Evolutionary conservation across 2,888 invertebrate genomes (phyloP).

Genomic region (Trissolcus brochymenae): DNA sequence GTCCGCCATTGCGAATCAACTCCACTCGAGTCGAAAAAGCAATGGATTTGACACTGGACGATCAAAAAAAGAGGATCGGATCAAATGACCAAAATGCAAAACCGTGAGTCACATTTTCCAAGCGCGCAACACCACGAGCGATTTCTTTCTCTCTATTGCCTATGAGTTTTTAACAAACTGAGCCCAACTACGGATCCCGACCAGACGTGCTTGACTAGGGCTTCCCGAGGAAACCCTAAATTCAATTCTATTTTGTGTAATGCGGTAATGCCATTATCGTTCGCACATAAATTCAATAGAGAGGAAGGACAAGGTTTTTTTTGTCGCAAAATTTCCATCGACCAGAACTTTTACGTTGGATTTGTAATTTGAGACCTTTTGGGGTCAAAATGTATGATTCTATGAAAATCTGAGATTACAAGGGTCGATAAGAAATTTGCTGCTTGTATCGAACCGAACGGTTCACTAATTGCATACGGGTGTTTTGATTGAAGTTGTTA

Average conservation of each 20-base stretch:
- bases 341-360: background rate
- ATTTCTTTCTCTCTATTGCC: slow-evolving; percentile 26
- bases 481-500: background rate
- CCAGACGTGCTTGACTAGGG: slow-evolving; percentile 58
- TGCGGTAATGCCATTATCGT: slow-evolving; percentile 69
- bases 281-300: slow-evolving; percentile 43
- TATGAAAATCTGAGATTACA: background rate
- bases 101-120: slow-evolving; percentile 2
- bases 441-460: background rate
- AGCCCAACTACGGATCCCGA: slow-evolving; percentile 17
- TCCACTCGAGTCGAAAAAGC: background rate
- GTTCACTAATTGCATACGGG: background rate
- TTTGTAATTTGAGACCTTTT: background rate
- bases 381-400: background rate
- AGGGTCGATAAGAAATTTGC: background rate
- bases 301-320: slow-evolving; percentile 42
- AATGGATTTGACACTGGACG: background rate
- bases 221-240: slow-evolving; percentile 68
- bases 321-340: slow-evolving; percentile 16
- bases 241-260: slow-evolving; percentile 72
- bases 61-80: background rate
- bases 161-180: slow-evolving; percentile 46
- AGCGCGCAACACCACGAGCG: background rate
- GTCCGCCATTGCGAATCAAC: slow-evolving; percentile 33
- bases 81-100: background rate